Percentiles rank a stretch among this genome's conserved stretches.
Evolutionary conservation across 2,888 invertebrate species (phyloP).

Genomic region (Temnothorax unifasciatus): DNA sequence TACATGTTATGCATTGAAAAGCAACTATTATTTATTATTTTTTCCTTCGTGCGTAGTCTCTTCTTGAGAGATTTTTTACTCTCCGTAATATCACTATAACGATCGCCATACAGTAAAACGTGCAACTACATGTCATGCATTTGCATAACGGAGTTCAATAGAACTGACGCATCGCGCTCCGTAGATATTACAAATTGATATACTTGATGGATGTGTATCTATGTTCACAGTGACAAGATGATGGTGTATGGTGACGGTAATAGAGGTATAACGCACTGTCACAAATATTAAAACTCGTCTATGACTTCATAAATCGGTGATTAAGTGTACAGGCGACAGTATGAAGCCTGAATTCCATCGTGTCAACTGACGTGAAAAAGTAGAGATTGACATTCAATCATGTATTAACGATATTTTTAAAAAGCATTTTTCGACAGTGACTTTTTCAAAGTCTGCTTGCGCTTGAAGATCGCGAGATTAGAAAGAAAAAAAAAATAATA

Average conservation of each 20-base stretch:
- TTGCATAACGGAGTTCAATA: constrained; percentile 19
- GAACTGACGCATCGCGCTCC: constrained; percentile 6
- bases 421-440: background rate
- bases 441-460: background rate
- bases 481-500: background rate
- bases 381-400: constrained; percentile 11
- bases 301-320: background rate
- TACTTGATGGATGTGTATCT: background rate
- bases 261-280: background rate
- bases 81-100: constrained; percentile 2
- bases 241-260: background rate
- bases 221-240: constrained; percentile 6
- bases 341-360: background rate
- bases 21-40: background rate
- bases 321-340: background rate
- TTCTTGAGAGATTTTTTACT: constrained; percentile 10
- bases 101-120: constrained; percentile 16
- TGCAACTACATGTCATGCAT: constrained; percentile 23
- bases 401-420: constrained; percentile 2
- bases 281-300: constrained; percentile 12
- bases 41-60: background rate
- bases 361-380: background rate
- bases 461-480: background rate
- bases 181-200: constrained; percentile 36
- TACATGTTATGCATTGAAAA: background rate